A percentile compares a stretch with the other conserved stretches of the same genome.
phyloP scores from a whole-genome alignment of 2,797 vertebrate genomes.

The Scolopax bukidnonensis region DNA sequence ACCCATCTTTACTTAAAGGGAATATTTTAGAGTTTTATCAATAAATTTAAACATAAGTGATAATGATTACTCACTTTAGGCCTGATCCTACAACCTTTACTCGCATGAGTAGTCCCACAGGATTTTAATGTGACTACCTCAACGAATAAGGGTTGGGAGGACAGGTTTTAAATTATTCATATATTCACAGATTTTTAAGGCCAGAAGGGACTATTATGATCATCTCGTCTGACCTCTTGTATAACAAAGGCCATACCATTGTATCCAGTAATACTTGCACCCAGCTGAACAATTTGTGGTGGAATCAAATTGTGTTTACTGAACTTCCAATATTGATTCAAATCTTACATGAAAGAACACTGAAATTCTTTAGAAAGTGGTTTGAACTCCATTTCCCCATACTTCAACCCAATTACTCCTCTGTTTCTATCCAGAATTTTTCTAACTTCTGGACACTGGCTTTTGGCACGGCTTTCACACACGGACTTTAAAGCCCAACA shows the following conservation, averaged over 20 bases:
- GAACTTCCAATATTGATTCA: neutral
- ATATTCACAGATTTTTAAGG: conserved; percentile 59
- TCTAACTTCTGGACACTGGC: neutral
- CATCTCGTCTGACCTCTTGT: conserved; percentile 44
- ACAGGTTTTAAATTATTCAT: conserved; percentile 67
- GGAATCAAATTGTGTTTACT: conserved; percentile 16
- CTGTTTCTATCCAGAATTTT: neutral
- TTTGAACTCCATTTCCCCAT: neutral
- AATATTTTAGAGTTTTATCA: conserved; percentile 53
- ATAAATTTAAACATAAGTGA: conserved; percentile 55
- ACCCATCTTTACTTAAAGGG: neutral
- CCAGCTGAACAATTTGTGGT: neutral
- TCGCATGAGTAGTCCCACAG: conserved; percentile 24
- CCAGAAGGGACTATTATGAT: conserved; percentile 65
- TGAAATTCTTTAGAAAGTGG: neutral
- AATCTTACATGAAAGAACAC: neutral
- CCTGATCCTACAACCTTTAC: conserved; percentile 57
- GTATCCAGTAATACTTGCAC: conserved; percentile 7
- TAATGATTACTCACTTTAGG: conserved; percentile 53
- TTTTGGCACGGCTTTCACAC: neutral
- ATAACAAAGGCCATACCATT: conserved; percentile 22
- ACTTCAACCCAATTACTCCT: neutral
- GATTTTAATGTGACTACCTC: conserved; percentile 43
- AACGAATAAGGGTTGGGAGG: conserved; percentile 16
- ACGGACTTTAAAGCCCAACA: neutral